Conservation (phyloP, 2,888 invertebrate species). For the Latheticus oryzae region DNA sequence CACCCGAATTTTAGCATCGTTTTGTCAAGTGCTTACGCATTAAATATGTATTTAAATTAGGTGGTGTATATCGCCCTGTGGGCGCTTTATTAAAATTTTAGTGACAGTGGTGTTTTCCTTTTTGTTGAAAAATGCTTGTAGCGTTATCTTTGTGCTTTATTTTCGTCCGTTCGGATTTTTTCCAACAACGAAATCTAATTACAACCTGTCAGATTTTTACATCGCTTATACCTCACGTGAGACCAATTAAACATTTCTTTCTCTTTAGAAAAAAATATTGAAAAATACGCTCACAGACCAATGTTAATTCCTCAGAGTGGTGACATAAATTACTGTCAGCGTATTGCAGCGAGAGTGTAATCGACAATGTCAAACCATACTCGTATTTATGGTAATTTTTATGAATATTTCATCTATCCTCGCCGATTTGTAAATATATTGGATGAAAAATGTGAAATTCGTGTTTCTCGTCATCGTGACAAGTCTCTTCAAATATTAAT, state of each 20-base stretch:
- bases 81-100: too few relatives aligned
- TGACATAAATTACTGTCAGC: slow-evolving; percentile 41
- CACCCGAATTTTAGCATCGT: too few relatives aligned
- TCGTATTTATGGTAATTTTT: slow-evolving; percentile 44
- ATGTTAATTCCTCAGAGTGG: slow-evolving; percentile 29
- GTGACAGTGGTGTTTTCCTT: too few relatives aligned
- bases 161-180: slow-evolving; percentile 16
- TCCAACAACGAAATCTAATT: slow-evolving; percentile 28
- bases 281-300: too few relatives aligned
- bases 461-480: slow-evolving; percentile 39
- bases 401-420: slow-evolving; percentile 41
- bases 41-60: too few relatives aligned
- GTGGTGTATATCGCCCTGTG: too few relatives aligned
- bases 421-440: slow-evolving; percentile 43
- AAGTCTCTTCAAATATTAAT: slow-evolving; percentile 42
- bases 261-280: too few relatives aligned
- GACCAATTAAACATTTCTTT: slow-evolving; percentile 40
- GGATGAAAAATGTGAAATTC: slow-evolving; percentile 42
- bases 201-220: slow-evolving; percentile 33
- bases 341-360: slow-evolving; percentile 42
- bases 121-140: too few relatives aligned
- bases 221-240: slow-evolving; percentile 32
- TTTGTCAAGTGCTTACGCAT: too few relatives aligned
- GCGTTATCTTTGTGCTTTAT: too few relatives aligned
- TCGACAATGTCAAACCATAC: slow-evolving; percentile 43